Evolutionary conservation across 2,888 invertebrate genomes (phyloP).

Genomic region (Lepidochrysops patricia): DNA sequence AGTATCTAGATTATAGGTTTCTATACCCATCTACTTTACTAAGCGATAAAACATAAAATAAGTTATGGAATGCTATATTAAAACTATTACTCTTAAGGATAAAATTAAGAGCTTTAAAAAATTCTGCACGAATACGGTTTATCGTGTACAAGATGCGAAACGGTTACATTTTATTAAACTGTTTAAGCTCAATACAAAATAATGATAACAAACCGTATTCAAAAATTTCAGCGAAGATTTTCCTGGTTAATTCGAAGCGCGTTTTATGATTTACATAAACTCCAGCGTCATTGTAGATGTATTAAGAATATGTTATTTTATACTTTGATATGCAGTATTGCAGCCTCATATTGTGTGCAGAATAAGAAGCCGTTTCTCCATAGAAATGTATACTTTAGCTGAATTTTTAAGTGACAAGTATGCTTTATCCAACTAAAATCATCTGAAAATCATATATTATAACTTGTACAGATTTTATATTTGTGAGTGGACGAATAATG

Average conservation of each 20-base stretch:
- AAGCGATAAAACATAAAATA: too few relatives aligned
- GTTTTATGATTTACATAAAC: constrained; percentile 67
- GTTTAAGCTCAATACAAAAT: not conserved
- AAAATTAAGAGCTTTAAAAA: too few relatives aligned
- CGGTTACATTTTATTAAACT: not conserved
- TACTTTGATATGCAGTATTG: constrained; percentile 53
- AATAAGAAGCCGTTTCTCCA: constrained; percentile 34
- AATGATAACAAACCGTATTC: not conserved
- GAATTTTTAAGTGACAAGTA: constrained; percentile 4
- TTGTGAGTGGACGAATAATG: not conserved
- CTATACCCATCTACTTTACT: too few relatives aligned
- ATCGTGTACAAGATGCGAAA: not conserved
- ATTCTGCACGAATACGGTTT: too few relatives aligned
- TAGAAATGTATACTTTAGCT: constrained; percentile 19
- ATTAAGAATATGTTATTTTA: constrained; percentile 60
- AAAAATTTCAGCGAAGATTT: not conserved
- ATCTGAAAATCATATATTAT: not conserved
- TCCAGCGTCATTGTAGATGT: constrained; percentile 57
- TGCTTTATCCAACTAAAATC: not conserved
- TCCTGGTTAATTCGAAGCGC: constrained; percentile 54
- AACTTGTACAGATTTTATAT: not conserved
- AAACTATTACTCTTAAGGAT: too few relatives aligned
- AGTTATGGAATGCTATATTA: too few relatives aligned
- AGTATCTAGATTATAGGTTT: too few relatives aligned
- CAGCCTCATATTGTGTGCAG: constrained; percentile 33